Percentiles rank a stretch among this genome's conserved stretches.
phyloP scores from a whole-genome alignment of 2,888 invertebrate species.

The Chrysolina oricalcia region DNA sequence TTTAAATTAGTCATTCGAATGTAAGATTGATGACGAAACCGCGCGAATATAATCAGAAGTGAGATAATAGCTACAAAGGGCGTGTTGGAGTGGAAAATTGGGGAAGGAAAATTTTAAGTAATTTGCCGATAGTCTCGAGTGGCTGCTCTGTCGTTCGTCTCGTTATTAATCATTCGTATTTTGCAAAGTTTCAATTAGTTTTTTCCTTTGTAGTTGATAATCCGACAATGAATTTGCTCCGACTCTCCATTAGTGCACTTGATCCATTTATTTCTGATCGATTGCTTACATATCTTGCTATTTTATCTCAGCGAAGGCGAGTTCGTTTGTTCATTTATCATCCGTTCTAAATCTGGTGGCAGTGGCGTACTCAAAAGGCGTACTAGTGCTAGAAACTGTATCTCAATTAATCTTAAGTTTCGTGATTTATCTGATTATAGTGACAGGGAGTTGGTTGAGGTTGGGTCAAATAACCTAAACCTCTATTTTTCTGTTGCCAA shows the following conservation, averaged over 20 bases:
- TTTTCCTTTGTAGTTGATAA: neutral
- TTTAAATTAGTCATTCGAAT: conserved; percentile 46
- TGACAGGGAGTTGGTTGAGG: too few relatives aligned
- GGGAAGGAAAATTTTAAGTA: conserved; percentile 17
- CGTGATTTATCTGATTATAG: too few relatives aligned
- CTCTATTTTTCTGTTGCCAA: too few relatives aligned
- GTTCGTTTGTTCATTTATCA: too few relatives aligned
- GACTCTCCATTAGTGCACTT: neutral
- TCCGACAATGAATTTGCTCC: neutral
- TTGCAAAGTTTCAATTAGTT: conserved; percentile 3
- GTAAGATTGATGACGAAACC: conserved; percentile 47
- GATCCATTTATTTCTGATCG: neutral
- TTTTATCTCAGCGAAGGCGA: too few relatives aligned
- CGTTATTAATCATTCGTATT: neutral
- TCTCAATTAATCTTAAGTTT: too few relatives aligned
- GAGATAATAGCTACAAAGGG: conserved; percentile 43
- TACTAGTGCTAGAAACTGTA: too few relatives aligned
- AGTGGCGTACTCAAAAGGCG: too few relatives aligned
- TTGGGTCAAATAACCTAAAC: too few relatives aligned
- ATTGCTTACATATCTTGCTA: too few relatives aligned
- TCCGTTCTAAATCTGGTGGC: too few relatives aligned
- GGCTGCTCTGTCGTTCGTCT: neutral
- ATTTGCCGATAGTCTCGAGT: conserved; percentile 17
- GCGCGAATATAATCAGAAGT: conserved; percentile 45
- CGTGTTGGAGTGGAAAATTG: conserved; percentile 44